Evolutionary conservation across 2,797 vertebrate genomes (phyloP), one percentile per base, ranked within the genome.

Genomic region (Molossus alvarezi): DNA sequence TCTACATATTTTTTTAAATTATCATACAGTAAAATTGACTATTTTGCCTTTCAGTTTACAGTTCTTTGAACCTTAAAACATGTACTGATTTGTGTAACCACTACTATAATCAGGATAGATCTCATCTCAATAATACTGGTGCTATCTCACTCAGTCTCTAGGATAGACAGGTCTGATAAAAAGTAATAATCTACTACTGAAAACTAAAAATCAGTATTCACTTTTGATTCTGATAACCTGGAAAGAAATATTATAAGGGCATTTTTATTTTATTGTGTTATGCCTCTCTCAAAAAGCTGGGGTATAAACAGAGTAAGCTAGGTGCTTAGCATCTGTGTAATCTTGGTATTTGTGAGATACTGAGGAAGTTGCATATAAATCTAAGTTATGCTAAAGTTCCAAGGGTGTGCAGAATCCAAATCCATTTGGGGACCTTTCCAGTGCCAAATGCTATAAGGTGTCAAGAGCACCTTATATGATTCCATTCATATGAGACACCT

Each of bases 341-440:
- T 76, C 79, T 76, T 80, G 37, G 23, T 58, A 88, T 88, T 67
- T 57, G 27, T 51, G 37, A 18, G 48, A 45, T 62, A 7, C 48
- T 65, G 23, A 58, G 41, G 25, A 80, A 89, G 33, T 88, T 37
- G 45, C n/a, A 25, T 23, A 90, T 14, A 29, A 90, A 80, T 55
- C n/a, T 29, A 77, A 87, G 45, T 76, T 53, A 79, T 23, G 29
- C 60, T 88, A 58, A 88, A 96, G 37, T 91, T 73, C 79, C 48
- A 87, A 83, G 37, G 72, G n/a, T 60, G 1, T 62, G 11, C 37
- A 60, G n/a, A 23, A 79, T 48, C 37, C 48, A 64, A 64, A 58
- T 41, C 58, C 53, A 51, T 27, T 41, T 69, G 7, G 5, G 20
- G n/a, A 79, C n/a, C n/a, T 73, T 94, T 64, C 33, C 33, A 67